phyloP scores from a whole-genome alignment of 2,113 vertebrate genomes.

The Rhinoptilus africanus region DNA sequence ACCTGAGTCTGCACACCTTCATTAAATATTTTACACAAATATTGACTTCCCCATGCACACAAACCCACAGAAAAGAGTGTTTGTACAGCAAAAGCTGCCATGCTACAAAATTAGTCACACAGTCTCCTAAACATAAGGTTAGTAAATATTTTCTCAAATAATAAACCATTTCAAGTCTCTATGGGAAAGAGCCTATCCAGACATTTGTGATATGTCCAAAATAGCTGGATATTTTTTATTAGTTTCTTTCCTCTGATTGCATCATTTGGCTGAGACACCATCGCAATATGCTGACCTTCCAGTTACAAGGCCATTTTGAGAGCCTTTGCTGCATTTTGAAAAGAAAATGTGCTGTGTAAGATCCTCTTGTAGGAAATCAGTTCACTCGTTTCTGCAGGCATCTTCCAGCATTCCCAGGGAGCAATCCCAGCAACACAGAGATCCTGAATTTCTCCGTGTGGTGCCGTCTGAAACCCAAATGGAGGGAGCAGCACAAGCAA shows the following conservation, averaged over 20 bases:
- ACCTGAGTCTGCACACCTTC: conserved; percentile 48
- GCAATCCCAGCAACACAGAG: not conserved
- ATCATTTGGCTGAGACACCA: not conserved
- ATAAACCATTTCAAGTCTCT: not conserved
- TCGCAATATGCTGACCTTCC: not conserved
- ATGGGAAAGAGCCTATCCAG: conserved; percentile 8
- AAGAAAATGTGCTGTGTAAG: not conserved
- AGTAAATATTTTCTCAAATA: conserved; percentile 36
- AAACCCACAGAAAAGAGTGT: conserved; percentile 1
- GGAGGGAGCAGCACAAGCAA: not conserved
- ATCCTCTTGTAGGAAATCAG: not conserved
- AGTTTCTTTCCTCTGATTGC: not conserved
- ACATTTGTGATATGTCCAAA: not conserved
- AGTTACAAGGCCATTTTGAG: not conserved
- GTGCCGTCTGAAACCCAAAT: not conserved
- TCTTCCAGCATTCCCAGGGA: not conserved
- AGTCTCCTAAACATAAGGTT: conserved; percentile 3
- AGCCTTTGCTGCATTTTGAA: not conserved
- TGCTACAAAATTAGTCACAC: not conserved
- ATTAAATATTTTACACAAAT: conserved; percentile 69
- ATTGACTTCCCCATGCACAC: conserved; percentile 59
- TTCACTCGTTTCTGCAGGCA: not conserved
- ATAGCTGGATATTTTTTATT: not conserved
- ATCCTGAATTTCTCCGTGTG: not conserved
- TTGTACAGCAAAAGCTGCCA: conserved; percentile 25